Conservation (phyloP, 2,113 vertebrate species). For the Anarrhichthys ocellatus region DNA sequence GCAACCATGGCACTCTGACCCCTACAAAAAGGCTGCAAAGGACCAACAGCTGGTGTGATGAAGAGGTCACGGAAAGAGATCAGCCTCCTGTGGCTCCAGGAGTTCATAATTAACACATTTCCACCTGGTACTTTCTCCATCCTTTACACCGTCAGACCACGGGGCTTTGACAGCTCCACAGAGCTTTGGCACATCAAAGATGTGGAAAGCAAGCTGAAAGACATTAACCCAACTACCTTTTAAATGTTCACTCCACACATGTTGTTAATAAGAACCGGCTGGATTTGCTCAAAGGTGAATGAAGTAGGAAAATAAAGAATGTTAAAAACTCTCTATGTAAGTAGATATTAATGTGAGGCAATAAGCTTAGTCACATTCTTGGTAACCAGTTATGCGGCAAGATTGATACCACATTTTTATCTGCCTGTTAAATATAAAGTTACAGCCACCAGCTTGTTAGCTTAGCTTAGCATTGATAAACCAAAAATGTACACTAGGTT, state of each 20-base stretch:
- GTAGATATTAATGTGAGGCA: background rate
- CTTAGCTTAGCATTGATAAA: background rate
- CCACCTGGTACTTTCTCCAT: conserved; percentile 63
- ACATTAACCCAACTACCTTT: conserved; percentile 72
- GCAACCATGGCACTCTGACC: conserved; percentile 15
- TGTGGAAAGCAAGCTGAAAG: conserved; percentile 47
- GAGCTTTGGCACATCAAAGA: conserved; percentile 75
- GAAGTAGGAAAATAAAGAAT: conserved; percentile 24
- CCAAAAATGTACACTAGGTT: background rate
- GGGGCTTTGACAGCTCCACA: conserved; percentile 46
- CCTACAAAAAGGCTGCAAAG: conserved; percentile 33
- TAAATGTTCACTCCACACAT: conserved; percentile 67
- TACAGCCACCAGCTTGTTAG: background rate
- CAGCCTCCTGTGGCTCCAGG: conserved; percentile 52
- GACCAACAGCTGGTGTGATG: conserved; percentile 57
- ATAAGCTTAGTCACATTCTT: background rate
- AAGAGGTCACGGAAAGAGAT: conserved; percentile 52
- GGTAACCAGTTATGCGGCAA: background rate
- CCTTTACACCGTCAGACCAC: conserved; percentile 33
- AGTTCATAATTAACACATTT: conserved; percentile 74
- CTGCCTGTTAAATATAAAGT: background rate
- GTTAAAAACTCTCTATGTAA: background rate
- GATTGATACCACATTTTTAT: too few relatives aligned
- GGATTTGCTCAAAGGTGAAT: conserved; percentile 38
- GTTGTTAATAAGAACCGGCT: conserved; percentile 59